Conservation (phyloP, 2,888 invertebrate species). For the Melinopterus prodromus region DNA sequence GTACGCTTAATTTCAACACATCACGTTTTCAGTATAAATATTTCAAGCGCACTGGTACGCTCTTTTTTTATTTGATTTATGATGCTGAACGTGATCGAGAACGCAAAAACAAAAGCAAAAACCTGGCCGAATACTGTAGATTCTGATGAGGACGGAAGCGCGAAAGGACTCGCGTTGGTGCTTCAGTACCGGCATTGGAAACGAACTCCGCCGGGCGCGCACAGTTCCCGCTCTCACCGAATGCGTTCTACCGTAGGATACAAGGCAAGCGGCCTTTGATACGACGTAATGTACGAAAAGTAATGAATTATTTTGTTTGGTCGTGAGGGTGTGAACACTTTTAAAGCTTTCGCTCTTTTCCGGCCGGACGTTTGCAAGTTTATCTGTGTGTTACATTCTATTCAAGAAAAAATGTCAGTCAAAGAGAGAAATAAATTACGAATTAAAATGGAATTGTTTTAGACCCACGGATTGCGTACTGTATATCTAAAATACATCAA, state of each 20-base stretch:
- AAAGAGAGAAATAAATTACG: no score
- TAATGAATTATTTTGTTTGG: constrained; percentile 4
- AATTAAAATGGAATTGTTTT: no score
- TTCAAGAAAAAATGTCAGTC: neutral
- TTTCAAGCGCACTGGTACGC: neutral
- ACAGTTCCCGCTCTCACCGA: neutral
- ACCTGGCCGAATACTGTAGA: neutral
- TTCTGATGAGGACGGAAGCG: neutral
- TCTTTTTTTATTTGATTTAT: neutral
- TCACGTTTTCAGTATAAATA: neutral
- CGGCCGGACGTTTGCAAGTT: neutral
- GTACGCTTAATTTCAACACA: no score
- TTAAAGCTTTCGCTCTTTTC: neutral
- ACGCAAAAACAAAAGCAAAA: neutral
- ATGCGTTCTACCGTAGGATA: neutral
- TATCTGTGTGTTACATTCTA: neutral
- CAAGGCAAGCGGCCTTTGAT: neutral
- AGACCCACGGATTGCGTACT: no score
- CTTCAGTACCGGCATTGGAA: neutral
- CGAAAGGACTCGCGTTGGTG: neutral
- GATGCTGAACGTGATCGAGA: neutral
- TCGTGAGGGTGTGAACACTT: neutral
- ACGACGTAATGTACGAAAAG: neutral
- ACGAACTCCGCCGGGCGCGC: neutral
- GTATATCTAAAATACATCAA: no score